Evolutionary conservation across 1,140 invertebrate species (phyloP).

Genomic region (Vanessa atalanta): DNA sequence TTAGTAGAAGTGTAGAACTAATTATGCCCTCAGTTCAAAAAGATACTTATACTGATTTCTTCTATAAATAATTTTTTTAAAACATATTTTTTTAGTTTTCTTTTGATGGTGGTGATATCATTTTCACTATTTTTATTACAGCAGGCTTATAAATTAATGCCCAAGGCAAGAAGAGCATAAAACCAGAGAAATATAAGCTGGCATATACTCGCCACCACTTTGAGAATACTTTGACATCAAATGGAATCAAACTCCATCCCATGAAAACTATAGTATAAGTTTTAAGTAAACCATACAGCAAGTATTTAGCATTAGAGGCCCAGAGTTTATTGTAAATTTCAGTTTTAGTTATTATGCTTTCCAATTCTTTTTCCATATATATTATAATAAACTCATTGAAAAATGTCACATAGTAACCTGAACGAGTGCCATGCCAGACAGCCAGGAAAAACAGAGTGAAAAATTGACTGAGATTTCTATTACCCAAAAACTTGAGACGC

Average conservation of each 20-base stretch:
- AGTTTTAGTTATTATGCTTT: constrained; percentile 80
- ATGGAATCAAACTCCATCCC: constrained; percentile 92
- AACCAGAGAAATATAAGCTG: constrained; percentile 68
- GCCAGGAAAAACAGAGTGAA: constrained; percentile 92
- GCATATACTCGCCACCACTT: constrained; percentile 68
- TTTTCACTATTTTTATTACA: constrained; percentile 41
- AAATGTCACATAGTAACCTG: constrained; percentile 95
- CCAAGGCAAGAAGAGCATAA: constrained; percentile 70
- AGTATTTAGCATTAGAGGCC: constrained; percentile 58
- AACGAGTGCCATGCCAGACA: constrained; percentile 95
- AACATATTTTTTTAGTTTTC: constrained; percentile 9
- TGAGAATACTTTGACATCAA: constrained; percentile 86
- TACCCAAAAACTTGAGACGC: constrained; percentile 93
- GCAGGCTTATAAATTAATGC: constrained; percentile 62
- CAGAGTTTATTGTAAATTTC: constrained; percentile 76
- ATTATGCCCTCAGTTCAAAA: too few relatives aligned
- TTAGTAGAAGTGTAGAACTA: too few relatives aligned
- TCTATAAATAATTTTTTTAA: neutral
- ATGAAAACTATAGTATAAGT: constrained; percentile 90
- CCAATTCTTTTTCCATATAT: constrained; percentile 89
- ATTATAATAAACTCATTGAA: constrained; percentile 95
- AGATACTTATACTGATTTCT: too few relatives aligned
- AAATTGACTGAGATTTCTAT: constrained; percentile 90
- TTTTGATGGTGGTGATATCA: constrained; percentile 31
- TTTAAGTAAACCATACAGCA: constrained; percentile 84